These are phyloP conservation scores for Dreissena polymorpha DNA, from an alignment of 1,140 invertebrate species.

Conservation along the genomic window DNA sequence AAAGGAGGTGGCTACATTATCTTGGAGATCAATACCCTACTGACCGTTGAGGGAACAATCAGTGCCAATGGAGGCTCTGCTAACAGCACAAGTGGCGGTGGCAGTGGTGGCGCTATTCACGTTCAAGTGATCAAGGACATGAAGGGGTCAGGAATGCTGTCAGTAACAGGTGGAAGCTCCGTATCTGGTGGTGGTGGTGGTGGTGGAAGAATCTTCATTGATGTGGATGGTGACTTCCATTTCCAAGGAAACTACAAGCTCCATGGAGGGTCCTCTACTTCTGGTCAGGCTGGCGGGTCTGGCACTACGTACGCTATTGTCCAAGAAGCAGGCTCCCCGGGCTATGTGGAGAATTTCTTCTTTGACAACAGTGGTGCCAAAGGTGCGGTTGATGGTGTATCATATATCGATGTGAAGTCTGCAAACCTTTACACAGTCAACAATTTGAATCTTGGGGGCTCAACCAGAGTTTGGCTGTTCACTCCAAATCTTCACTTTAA, in stretches of 20 bases:
- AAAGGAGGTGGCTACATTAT: constrained; percentile 64
- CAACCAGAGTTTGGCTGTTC: constrained; percentile 53
- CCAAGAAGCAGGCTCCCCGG: constrained; percentile 43
- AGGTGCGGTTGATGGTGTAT: constrained; percentile 48
- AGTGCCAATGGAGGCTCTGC: constrained; percentile 60
- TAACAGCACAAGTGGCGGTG: constrained; percentile 56
- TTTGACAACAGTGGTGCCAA: constrained; percentile 59
- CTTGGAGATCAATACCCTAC: constrained; percentile 33
- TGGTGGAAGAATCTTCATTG: constrained; percentile 63
- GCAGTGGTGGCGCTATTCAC: constrained; percentile 63
- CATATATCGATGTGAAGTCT: constrained; percentile 52
- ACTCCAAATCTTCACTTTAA: constrained; percentile 60
- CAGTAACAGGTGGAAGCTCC: constrained; percentile 55
- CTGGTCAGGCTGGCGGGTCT: constrained; percentile 63
- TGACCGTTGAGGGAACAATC: constrained; percentile 64
- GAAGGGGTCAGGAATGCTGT: constrained; percentile 60
- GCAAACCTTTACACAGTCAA: constrained; percentile 31
- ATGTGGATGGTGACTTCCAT: constrained; percentile 58
- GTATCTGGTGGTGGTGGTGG: constrained; percentile 63
- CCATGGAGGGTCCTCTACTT: constrained; percentile 60
- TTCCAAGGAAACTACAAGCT: constrained; percentile 61
- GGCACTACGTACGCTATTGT: constrained; percentile 66
- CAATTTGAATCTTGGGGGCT: constrained; percentile 54
- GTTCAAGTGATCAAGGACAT: constrained; percentile 57
- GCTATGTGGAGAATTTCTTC: constrained; percentile 49